Evolutionary conservation across 2,888 invertebrate genomes (phyloP), one percentile per base, ranked within the genome.

Genomic region (Cremastobaeus sp.): DNA sequence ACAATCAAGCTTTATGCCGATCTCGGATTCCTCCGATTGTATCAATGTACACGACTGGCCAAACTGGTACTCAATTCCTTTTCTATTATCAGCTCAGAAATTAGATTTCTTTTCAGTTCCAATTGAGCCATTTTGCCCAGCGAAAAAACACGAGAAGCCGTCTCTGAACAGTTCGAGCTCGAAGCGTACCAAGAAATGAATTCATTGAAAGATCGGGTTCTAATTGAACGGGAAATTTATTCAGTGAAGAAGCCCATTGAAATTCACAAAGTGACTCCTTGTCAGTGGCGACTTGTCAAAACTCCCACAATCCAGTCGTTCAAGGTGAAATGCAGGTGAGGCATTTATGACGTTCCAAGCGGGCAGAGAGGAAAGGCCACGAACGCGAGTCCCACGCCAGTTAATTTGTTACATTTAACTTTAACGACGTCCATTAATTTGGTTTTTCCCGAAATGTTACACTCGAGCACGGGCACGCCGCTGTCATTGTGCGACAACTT

Each of bases 1-100:
- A 62, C 50, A 62, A 62, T 62, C 39, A 62, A 62, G 43, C 52
- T 43, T 47, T 59, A 47, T 47, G 28, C 28, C 47, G 37, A 59
- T 47, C 59, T 28, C 25, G 45, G 45, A 35, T 57, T 57, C 35
- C 15, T 21, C 12, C 76, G 74, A 78, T 74, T 76, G 21, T 41
- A 25, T 50, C 50, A 62, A 48, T 62, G 41, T 21, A 28, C 25
- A n/a, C n/a, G 21, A 17, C 12, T 25, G 37, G 32, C 1, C 18
- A 20, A 50, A 62, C 20, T 43, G 34, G n/a, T n/a, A n/a, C n/a
- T n/a, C n/a, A 39, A 43, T 57, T 43, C 17, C 20, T 47, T 55
- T 48, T 20, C 39, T 15, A n/a, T 52, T 14, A 15, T 34, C 25
- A 14, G n/a, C n/a, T n/a, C n/a, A n/a, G n/a, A n/a, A n/a, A n/a